Percentiles rank a stretch among this genome's conserved stretches.
Conservation (phyloP, 2,797 vertebrate species). For the Acestrorhynchus altus region DNA sequence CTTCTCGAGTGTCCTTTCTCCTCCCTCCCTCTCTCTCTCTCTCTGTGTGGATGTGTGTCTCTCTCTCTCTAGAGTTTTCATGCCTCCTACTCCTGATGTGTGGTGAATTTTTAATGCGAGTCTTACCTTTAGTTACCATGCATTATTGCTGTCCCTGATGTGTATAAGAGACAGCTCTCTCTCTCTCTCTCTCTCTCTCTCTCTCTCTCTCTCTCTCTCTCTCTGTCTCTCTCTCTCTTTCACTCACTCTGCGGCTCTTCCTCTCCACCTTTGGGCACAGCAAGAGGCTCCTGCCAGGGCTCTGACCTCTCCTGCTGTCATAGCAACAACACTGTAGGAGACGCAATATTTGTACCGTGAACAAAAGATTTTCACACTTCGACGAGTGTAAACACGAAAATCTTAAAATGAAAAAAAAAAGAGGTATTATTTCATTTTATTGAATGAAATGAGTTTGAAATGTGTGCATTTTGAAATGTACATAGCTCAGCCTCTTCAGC, state of each 20-base stretch:
- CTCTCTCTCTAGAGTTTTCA: constrained; percentile 64
- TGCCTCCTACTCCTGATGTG: constrained; percentile 46
- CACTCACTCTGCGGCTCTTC: constrained; percentile 37
- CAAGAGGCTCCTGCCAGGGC: constrained; percentile 38
- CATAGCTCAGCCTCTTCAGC: no score
- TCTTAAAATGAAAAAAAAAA: no score
- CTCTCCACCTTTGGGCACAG: constrained; percentile 58
- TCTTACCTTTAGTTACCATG: constrained; percentile 88
- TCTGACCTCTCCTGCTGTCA: constrained; percentile 54
- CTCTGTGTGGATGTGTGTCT: constrained; percentile 63
- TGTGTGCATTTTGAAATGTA: no score
- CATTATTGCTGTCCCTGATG: constrained; percentile 84
- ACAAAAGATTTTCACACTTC: background rate
- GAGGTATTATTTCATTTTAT: background rate
- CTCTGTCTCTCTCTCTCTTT: constrained; percentile 61
- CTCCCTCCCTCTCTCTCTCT: constrained; percentile 54
- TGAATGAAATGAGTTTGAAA: no score
- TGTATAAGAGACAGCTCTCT: constrained; percentile 59
- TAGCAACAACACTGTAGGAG: background rate
- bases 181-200: constrained; percentile 37
- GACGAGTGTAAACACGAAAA: background rate
- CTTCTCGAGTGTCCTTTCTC: constrained; percentile 64
- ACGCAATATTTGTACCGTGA: background rate
- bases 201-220: constrained; percentile 52
- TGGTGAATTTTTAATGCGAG: constrained; percentile 82